Evolutionary conservation across 2,113 vertebrate species (phyloP).

Genomic region (Laticauda laticaudata): DNA sequence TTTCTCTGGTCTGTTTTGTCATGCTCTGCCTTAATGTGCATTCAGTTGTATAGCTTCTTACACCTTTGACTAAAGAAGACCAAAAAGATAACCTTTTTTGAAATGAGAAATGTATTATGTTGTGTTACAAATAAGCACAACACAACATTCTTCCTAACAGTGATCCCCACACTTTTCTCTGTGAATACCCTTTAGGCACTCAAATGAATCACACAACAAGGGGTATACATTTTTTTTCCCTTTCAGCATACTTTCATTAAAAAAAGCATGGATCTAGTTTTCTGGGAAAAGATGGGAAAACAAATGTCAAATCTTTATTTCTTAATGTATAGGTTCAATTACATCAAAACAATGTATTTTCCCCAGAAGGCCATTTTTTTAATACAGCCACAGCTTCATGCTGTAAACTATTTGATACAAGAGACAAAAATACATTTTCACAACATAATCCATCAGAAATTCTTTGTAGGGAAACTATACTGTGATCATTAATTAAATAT

Average conservation of each 20-base stretch:
- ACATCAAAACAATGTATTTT: conserved; percentile 58
- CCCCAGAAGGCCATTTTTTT: conserved; percentile 48
- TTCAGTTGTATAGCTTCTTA: conserved; percentile 8
- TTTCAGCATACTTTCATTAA: conserved; percentile 3
- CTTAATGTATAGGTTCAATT: conserved; percentile 15
- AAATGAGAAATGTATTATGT: conserved; percentile 11
- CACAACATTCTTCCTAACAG: conserved; percentile 31
- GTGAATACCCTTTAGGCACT: conserved; percentile 34
- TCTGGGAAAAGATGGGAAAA: conserved; percentile 48
- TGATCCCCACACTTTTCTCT: conserved; percentile 41
- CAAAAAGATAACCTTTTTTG: conserved; percentile 30
- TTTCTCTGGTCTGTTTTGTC: conserved; percentile 25
- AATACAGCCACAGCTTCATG: conserved; percentile 52
- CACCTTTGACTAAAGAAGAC: conserved; percentile 33
- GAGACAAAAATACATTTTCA: neutral
- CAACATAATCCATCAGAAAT: neutral
- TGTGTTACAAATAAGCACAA: conserved; percentile 23
- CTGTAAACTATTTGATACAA: conserved; percentile 4
- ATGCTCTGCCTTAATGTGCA: conserved; percentile 19
- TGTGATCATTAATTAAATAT: neutral
- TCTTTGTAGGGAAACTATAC: neutral
- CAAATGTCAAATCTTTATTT: conserved; percentile 64
- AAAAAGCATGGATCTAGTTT: conserved; percentile 44
- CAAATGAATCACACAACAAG: conserved; percentile 38
- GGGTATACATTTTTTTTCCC: conserved; percentile 32